Base-by-base conservation (phyloP, 1,140 invertebrate genomes). In the Bombus impatiens region DNA sequence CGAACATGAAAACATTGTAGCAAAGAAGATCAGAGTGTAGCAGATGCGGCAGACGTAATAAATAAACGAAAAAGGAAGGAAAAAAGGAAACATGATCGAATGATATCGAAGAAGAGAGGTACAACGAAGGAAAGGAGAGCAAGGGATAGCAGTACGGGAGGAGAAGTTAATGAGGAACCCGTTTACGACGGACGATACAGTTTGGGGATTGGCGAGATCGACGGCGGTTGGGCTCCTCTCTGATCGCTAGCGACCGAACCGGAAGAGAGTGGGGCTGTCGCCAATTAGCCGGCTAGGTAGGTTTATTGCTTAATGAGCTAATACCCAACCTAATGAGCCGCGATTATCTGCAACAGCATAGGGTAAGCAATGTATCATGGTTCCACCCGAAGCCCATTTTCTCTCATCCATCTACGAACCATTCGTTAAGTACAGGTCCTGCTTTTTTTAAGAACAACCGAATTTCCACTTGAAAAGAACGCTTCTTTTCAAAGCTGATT, bases 251-350 rank as follows among this genome's bases (percentile, higher is more conserved):
- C 87, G 82, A 80, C 85, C 83, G 71, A 82, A 88, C 82, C 90
- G 90, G 72, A 91, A 89, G 88, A 86, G 82, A 87, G 83, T 83
- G 80, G 81, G 88, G 84, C 87, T 92, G 90, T 88, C 87, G 90
- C 89, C 91, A 93, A 93, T 93, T 93, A 94, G 88, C 88, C 87
- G 89, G 89, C 87, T 91, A 93, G 86, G 86, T 91, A 91, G 91
- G 84, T 93, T 93, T 92, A 93, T 94, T 93, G 91, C 92, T 93
- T 93, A 94, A 94, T 93, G 92, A 93, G 92, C 92, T 93, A 91
- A 93, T 93, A 91, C 88, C 81, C 76, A 81, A 87, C 85, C 88
- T 93, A 93, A 93, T 92, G 93, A 94, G 89, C 89, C 87, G 91
- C 91, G 90, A 92, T 94, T 93, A 93, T 90, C 91, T 87, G 89